Conservation (phyloP, 2,888 invertebrate species). For the Stegophylla sp. region DNA sequence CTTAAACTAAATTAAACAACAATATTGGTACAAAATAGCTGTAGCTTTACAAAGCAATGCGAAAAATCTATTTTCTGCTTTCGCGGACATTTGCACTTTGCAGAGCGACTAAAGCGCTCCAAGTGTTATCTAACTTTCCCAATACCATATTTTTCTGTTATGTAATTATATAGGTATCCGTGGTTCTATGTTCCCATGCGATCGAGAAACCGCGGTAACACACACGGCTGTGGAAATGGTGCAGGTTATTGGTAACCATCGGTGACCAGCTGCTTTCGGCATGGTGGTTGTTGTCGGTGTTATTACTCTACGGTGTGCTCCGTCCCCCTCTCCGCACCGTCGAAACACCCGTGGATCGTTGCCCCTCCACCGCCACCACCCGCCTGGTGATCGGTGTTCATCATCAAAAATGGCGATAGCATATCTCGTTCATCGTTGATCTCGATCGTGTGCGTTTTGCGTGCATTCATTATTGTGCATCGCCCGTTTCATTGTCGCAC, state of each 20-base stretch:
- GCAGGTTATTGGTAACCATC: slow-evolving; percentile 14
- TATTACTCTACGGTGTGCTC: no score
- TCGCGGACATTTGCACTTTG: no score
- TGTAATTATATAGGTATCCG: no score
- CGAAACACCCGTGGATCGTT: not conserved
- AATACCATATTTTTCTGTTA: no score
- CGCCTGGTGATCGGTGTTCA: not conserved
- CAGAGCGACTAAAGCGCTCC: no score
- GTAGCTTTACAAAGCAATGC: no score
- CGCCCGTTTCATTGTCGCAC: no score
- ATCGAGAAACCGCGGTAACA: not conserved
- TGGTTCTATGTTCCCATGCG: not conserved
- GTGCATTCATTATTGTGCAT: not conserved
- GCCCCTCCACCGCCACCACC: not conserved
- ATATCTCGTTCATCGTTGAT: slow-evolving; percentile 47
- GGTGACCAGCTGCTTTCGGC: slow-evolving; percentile 46
- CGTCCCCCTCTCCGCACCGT: not conserved
- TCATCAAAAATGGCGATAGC: slow-evolving; percentile 56
- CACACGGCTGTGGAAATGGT: not conserved
- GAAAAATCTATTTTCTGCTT: no score
- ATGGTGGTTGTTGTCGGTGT: slow-evolving; percentile 36
- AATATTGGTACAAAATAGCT: no score
- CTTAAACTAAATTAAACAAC: no score
- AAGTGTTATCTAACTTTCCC: no score
- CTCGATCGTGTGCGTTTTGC: slow-evolving; percentile 8